These are phyloP conservation scores for Corvus moneduloides DNA, from an alignment of 2,113 vertebrate genomes.

Conservation along the genomic window DNA sequence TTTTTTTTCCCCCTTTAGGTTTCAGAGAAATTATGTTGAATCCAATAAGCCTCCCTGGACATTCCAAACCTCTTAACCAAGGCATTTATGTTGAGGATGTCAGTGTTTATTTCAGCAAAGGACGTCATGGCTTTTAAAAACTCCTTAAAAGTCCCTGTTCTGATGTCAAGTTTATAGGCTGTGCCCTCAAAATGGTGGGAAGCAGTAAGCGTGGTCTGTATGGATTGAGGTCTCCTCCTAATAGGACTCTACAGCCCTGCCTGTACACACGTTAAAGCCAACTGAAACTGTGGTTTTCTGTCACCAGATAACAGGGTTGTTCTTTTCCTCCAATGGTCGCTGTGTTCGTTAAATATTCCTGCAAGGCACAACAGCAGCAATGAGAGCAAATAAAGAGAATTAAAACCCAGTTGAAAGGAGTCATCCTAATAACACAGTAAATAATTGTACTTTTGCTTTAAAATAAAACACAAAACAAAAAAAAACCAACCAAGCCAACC, in stretches of 20 bases:
- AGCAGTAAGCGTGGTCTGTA: conserved; percentile 72
- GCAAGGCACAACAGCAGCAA: conserved; percentile 71
- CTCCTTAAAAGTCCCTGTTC: conserved; percentile 78
- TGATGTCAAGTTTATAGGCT: conserved; percentile 79
- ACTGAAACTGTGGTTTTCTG: conserved; percentile 66
- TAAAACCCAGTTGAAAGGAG: conserved; percentile 70
- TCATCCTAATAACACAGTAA: conserved; percentile 71
- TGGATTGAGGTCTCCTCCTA: conserved; percentile 75
- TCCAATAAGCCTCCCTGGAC: conserved; percentile 86
- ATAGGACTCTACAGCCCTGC: conserved; percentile 72
- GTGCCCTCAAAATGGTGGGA: conserved; percentile 79
- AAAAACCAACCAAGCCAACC: conserved; percentile 48
- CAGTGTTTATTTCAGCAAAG: conserved; percentile 89
- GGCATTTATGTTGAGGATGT: conserved; percentile 87
- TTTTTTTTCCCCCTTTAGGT: conserved; percentile 81
- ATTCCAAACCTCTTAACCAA: conserved; percentile 86
- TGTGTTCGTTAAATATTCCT: conserved; percentile 72
- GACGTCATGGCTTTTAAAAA: conserved; percentile 87
- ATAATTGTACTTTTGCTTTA: conserved; percentile 75
- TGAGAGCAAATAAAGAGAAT: conserved; percentile 77
- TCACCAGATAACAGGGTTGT: conserved; percentile 72
- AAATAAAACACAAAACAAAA: conserved; percentile 59
- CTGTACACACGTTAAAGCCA: conserved; percentile 60
- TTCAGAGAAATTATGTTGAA: conserved; percentile 90
- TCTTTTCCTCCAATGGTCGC: conserved; percentile 72